Evolutionary conservation across 2,888 invertebrate genomes (phyloP).

Genomic region (Drosophila anceps): DNA sequence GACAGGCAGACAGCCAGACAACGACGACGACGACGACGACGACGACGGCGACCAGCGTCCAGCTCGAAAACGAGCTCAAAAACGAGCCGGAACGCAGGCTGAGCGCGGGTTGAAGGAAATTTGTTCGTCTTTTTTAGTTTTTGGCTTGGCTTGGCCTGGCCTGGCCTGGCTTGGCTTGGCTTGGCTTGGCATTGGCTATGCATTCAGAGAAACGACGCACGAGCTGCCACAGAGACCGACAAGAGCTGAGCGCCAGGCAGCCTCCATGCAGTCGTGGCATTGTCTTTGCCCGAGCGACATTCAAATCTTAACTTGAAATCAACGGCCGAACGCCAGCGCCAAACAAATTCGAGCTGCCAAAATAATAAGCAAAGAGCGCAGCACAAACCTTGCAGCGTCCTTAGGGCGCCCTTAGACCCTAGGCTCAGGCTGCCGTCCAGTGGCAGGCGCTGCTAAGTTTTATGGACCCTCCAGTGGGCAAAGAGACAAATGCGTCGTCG

Average conservation of each 20-base stretch:
- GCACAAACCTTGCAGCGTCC: not conserved
- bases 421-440: constrained; percentile 24
- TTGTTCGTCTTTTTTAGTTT: constrained; percentile 1
- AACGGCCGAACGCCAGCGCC: constrained; percentile 67
- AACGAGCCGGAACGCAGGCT: constrained; percentile 19
- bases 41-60: constrained; percentile 56
- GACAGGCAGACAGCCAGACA: constrained; percentile 50
- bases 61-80: constrained; percentile 54
- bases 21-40: constrained; percentile 51
- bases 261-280: constrained; percentile 51
- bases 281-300: constrained; percentile 74
- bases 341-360: constrained; percentile 82
- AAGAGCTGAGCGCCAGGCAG: constrained; percentile 29
- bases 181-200: constrained; percentile 15
- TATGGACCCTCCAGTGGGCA: constrained; percentile 56
- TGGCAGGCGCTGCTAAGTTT: constrained; percentile 51
- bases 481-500: constrained; percentile 69
- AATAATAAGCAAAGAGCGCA: constrained; percentile 71
- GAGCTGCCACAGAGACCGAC: constrained; percentile 37
- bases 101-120: constrained; percentile 1
- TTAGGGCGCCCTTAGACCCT: constrained; percentile 13
- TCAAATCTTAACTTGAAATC: constrained; percentile 85
- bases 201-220: constrained; percentile 67
- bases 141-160: not conserved
- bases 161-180: no score